These are phyloP conservation scores for Pseudopipra pipra DNA, from an alignment of 2,113 vertebrate genomes.

Conservation along the genomic window DNA sequence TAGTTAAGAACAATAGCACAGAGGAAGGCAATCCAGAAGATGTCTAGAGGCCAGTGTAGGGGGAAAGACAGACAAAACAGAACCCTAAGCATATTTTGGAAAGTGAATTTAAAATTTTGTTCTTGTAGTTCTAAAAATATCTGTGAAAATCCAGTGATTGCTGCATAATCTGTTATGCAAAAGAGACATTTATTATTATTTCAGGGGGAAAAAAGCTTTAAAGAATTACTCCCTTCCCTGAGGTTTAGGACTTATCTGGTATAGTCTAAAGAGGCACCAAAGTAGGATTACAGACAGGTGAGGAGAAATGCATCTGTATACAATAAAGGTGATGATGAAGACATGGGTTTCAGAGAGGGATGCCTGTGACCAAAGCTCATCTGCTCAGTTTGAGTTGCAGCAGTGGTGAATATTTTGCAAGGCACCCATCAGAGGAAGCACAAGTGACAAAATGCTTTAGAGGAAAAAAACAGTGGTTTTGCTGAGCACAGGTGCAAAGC, in stretches of 20 bases:
- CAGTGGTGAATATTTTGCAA: not conserved
- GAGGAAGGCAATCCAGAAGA: not conserved
- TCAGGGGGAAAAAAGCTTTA: rapidly evolving
- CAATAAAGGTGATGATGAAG: too few relatives aligned
- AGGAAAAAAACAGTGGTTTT: not conserved
- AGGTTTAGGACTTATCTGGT: not conserved
- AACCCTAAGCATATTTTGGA: not conserved
- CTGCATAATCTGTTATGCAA: not conserved
- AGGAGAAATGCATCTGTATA: not conserved
- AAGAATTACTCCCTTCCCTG: not conserved
- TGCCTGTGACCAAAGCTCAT: not conserved
- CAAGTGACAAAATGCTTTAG: not conserved
- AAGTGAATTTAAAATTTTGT: not conserved
- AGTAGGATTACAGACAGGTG: not conserved
- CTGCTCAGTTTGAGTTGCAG: not conserved
- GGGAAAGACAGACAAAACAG: not conserved
- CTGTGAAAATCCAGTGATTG: not conserved
- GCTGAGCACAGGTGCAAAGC: not conserved
- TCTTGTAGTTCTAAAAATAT: not conserved
- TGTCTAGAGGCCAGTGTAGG: not conserved
- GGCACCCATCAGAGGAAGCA: rapidly evolving
- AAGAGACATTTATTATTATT: not conserved
- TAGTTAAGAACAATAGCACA: not conserved
- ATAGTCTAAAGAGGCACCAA: not conserved
- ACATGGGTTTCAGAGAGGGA: rapidly evolving